Conservation (phyloP, 2,113 vertebrate species). For the Regulus satrapa region DNA sequence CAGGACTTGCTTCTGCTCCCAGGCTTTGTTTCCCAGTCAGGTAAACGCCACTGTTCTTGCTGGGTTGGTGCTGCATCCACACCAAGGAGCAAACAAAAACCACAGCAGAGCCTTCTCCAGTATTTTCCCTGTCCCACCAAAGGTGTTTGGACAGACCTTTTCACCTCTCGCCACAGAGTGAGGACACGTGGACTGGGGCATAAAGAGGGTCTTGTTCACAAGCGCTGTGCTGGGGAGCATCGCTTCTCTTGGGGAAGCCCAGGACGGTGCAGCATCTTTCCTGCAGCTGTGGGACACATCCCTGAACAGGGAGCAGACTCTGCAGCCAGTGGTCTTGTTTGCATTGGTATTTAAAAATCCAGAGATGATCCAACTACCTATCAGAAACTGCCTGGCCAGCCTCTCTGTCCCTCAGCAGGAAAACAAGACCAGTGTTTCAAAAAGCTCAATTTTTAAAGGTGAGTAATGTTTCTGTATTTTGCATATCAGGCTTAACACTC, state of each 20-base stretch:
- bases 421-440: rapidly evolving
- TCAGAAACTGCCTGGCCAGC: not conserved
- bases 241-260: not conserved
- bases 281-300: not conserved
- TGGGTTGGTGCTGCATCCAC: not conserved
- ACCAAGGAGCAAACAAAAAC: not conserved
- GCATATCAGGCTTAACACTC: not conserved
- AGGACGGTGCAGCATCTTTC: not conserved
- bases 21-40: not conserved
- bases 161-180: not conserved
- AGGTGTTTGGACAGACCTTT: not conserved
- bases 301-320: not conserved
- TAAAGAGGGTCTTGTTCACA: not conserved
- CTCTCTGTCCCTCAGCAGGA: not conserved
- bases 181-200: not conserved
- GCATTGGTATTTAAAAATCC: rapidly evolving
- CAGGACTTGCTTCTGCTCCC: not conserved
- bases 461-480: not conserved
- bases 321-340: not conserved
- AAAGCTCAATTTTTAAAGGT: not conserved
- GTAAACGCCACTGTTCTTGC: not conserved
- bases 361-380: not conserved
- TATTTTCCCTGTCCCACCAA: not conserved
- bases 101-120: rapidly evolving
- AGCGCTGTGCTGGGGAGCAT: not conserved